phyloP scores from a whole-genome alignment of 2,888 invertebrate species.

The Apodemia mormo region DNA sequence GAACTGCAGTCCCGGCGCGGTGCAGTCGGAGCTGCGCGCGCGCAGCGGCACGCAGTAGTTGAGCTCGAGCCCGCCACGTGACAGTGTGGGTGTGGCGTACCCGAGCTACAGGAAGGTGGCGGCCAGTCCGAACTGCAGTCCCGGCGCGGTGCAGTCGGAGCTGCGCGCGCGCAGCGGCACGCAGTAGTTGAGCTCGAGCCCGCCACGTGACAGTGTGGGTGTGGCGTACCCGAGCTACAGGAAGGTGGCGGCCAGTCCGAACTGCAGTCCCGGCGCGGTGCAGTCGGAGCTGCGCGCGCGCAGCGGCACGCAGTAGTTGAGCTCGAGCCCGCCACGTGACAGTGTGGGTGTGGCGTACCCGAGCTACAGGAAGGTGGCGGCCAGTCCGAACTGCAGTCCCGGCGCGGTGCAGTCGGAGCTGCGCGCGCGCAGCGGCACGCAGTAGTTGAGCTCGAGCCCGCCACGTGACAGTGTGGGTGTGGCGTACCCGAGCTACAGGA shows the following conservation, averaged over 20 bases:
- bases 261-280: conserved; percentile 53
- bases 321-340: conserved; percentile 92
- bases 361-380: no score
- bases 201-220: conserved; percentile 80
- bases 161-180: conserved; percentile 86
- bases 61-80: conserved; percentile 94
- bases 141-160: conserved; percentile 83
- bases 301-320: conserved; percentile 95
- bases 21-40: conserved; percentile 84
- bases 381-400: no score
- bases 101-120: no score
- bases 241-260: no score
- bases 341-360: no score
- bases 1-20: conserved; percentile 51
- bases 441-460: conserved; percentile 98
- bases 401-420: conserved; percentile 84
- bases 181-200: conserved; percentile 97
- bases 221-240: no score
- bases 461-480: conserved; percentile 72
- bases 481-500: no score
- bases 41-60: conserved; percentile 94
- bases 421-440: conserved; percentile 87
- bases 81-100: no score
- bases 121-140: no score
- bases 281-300: conserved; percentile 85